phyloP scores from a whole-genome alignment of 1,140 invertebrate genomes.

The Platorchestia sp. region DNA sequence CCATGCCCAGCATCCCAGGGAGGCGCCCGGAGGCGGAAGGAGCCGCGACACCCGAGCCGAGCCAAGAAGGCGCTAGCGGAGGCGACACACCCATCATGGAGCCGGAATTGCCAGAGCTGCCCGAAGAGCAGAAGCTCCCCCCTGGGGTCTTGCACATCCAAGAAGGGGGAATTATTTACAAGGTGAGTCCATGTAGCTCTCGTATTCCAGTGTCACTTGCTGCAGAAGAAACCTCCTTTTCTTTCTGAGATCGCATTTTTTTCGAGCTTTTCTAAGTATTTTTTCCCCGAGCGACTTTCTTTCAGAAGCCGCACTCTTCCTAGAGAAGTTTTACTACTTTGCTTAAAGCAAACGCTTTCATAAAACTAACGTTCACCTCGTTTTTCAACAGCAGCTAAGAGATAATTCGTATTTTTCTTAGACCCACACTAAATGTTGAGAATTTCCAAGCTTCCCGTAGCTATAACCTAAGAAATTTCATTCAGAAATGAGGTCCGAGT shows the following conservation, averaged over 20 bases:
- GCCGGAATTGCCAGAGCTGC: constrained; percentile 64
- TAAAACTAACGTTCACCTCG: background rate
- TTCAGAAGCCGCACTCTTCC: too few species aligned
- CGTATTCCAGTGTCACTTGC: background rate
- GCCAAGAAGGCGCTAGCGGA: constrained; percentile 49
- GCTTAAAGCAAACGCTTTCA: background rate
- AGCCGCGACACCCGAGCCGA: background rate
- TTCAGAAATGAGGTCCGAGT: too few species aligned
- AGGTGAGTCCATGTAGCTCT: constrained; percentile 30
- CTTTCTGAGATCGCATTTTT: background rate
- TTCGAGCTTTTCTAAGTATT: too few species aligned
- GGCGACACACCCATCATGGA: constrained; percentile 61
- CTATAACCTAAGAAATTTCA: background rate
- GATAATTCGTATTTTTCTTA: too few species aligned
- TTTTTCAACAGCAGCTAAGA: background rate
- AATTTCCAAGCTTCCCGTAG: background rate
- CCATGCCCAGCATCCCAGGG: constrained; percentile 46
- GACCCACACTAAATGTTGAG: background rate
- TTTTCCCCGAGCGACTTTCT: background rate
- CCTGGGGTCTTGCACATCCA: constrained; percentile 64
- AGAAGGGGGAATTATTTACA: constrained; percentile 66
- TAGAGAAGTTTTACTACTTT: too few species aligned
- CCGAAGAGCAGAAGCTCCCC: constrained; percentile 68
- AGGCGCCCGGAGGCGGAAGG: constrained; percentile 48
- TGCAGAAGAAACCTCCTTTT: background rate